phyloP scores from a whole-genome alignment of 2,888 invertebrate genomes.

The Vannuccia rotundouncinata region DNA sequence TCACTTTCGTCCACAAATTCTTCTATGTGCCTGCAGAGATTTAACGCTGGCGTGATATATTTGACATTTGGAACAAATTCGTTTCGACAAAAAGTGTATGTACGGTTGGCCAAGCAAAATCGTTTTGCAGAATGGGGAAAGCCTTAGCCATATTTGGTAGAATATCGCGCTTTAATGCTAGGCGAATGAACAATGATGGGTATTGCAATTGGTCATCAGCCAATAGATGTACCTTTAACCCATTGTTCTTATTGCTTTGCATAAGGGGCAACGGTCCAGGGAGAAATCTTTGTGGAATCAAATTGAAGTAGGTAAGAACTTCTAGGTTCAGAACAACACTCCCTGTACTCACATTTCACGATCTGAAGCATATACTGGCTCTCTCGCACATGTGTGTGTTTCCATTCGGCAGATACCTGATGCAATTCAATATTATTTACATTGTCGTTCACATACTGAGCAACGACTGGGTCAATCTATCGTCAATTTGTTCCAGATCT shows the following conservation, averaged over 20 bases:
- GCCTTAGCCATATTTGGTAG: conserved; percentile 21
- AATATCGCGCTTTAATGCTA: conserved; percentile 7
- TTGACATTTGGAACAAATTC: conserved; percentile 22
- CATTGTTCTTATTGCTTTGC: background rate
- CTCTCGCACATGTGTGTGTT: conserved; percentile 34
- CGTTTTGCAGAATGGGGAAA: conserved; percentile 13
- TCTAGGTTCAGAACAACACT: conserved; percentile 36
- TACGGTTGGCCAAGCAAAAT: conserved; percentile 25
- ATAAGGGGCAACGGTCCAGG: conserved; percentile 16
- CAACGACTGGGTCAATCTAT: conserved; percentile 43
- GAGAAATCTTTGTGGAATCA: conserved; percentile 6
- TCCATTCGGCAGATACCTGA: conserved; percentile 27
- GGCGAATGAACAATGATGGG: conserved; percentile 18
- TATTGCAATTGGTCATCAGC: conserved; percentile 5
- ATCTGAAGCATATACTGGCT: conserved; percentile 40
- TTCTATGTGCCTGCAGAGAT: conserved; percentile 8
- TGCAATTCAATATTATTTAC: background rate
- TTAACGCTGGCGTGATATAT: conserved; percentile 4
- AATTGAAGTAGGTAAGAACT: conserved; percentile 28
- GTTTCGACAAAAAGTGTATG: conserved; percentile 9
- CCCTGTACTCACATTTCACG: conserved; percentile 34
- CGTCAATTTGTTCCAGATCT: conserved; percentile 46
- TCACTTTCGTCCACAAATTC: conserved; percentile 2
- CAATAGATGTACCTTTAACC: conserved; percentile 8
- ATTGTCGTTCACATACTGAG: background rate